Conservation (phyloP, 1,140 invertebrate species). For the Scylla paramamosain region DNA sequence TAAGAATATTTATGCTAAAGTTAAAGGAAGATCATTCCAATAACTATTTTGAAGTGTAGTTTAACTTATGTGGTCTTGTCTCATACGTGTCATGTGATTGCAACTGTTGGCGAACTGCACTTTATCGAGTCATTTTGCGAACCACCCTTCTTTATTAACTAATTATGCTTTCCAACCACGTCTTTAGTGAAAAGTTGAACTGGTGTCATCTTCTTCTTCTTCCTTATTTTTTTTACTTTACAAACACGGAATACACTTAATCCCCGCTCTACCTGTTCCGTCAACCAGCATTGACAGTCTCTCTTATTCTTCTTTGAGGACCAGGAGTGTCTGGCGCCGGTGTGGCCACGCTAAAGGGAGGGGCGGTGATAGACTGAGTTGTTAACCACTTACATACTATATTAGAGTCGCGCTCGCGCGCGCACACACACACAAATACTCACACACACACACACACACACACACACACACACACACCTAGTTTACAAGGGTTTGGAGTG, state of each 20-base stretch:
- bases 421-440: not conserved
- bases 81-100: not conserved
- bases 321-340: not conserved
- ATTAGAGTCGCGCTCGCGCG: too few species aligned
- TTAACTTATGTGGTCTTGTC: not conserved
- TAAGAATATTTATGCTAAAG: not conserved
- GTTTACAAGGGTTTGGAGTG: not conserved
- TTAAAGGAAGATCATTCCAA: too few species aligned
- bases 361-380: not conserved
- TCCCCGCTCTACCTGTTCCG: too few species aligned
- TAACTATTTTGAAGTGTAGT: not conserved
- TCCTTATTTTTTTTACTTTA: too few species aligned
- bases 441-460: conserved; percentile 19
- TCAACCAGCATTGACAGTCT: not conserved
- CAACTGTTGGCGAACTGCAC: not conserved
- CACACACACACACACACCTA: not conserved
- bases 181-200: not conserved
- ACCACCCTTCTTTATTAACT: not conserved
- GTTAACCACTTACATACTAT: too few species aligned
- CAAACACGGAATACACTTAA: too few species aligned
- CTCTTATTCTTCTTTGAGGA: not conserved
- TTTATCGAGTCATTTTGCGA: not conserved
- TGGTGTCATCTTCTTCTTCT: too few species aligned
- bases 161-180: not conserved
- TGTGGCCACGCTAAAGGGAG: not conserved